Evolutionary conservation across 2,888 invertebrate species (phyloP).

Genomic region (Eristalis intricaria): DNA sequence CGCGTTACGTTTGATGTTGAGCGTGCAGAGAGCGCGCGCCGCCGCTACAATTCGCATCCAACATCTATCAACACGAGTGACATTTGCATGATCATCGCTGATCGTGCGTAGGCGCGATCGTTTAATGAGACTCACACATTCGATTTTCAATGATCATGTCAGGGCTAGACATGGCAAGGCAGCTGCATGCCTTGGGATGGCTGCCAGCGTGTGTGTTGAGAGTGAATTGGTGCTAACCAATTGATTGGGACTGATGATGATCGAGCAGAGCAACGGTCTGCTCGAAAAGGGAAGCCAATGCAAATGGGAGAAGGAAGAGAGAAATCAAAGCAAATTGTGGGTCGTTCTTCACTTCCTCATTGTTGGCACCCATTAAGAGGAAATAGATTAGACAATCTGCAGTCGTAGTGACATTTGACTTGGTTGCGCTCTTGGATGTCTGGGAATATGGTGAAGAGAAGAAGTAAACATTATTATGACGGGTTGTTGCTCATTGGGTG

Average conservation of each 20-base stretch:
- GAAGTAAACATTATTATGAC: slow-evolving; percentile 58
- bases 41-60: slow-evolving; percentile 6
- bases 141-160: slow-evolving; percentile 8
- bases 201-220: neutral
- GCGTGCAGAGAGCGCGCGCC: neutral
- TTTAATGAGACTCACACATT: slow-evolving; percentile 34
- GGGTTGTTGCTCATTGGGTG: neutral
- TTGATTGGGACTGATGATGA: slow-evolving; percentile 65
- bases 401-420: slow-evolving; percentile 41
- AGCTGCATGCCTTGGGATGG: neutral
- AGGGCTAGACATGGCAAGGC: neutral
- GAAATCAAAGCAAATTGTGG: slow-evolving; percentile 58
- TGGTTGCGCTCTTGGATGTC: neutral
- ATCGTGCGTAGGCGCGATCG: slow-evolving; percentile 52
- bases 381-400: slow-evolving; percentile 56
- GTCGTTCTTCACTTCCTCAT: slow-evolving; percentile 62
- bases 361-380: slow-evolving; percentile 62
- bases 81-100: slow-evolving; percentile 55
- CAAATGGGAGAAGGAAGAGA: slow-evolving; percentile 31
- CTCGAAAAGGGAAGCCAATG: slow-evolving; percentile 7
- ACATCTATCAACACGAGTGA: slow-evolving; percentile 41
- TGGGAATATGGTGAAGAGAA: neutral
- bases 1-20: slow-evolving; percentile 29
- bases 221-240: slow-evolving; percentile 16
- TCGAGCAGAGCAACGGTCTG: slow-evolving; percentile 68